Evolutionary conservation across 2,113 vertebrate species (phyloP).

Genomic region (Colistium nudipinnis): DNA sequence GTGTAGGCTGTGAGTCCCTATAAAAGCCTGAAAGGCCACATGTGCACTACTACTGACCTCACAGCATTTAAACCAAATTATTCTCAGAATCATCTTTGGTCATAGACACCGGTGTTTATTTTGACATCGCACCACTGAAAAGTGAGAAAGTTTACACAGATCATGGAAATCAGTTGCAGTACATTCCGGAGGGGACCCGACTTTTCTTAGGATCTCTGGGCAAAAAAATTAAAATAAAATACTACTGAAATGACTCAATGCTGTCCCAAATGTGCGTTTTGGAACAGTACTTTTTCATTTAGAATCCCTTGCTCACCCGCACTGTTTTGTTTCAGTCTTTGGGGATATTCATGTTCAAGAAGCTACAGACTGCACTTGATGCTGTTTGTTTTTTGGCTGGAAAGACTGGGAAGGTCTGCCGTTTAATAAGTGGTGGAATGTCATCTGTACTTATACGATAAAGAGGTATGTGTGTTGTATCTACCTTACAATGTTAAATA

Average conservation of each 20-base stretch:
- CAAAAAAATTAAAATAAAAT: slow-evolving; percentile 43
- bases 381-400: slow-evolving; percentile 20
- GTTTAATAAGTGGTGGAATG: slow-evolving; percentile 30
- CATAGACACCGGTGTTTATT: slow-evolving; percentile 27
- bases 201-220: slow-evolving; percentile 20
- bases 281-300: slow-evolving; percentile 18
- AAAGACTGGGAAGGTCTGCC: slow-evolving; percentile 11
- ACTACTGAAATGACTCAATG: slow-evolving; percentile 59
- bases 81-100: slow-evolving; percentile 42
- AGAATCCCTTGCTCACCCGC: slow-evolving; percentile 26
- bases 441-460: slow-evolving; percentile 25
- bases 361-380: background rate
- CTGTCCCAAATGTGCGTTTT: slow-evolving; percentile 30
- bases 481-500: slow-evolving; percentile 45
- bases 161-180: slow-evolving; percentile 19
- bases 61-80: slow-evolving; percentile 60
- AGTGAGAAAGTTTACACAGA: slow-evolving; percentile 52
- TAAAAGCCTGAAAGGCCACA: slow-evolving; percentile 55
- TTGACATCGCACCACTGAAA: slow-evolving; percentile 37
- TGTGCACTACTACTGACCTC: slow-evolving; percentile 72
- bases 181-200: slow-evolving; percentile 15
- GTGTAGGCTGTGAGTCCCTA: slow-evolving; percentile 44
- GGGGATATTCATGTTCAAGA: slow-evolving; percentile 5
- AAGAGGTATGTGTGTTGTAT: slow-evolving; percentile 19
- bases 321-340: slow-evolving; percentile 28